phyloP scores from a whole-genome alignment of 2,797 vertebrate species.

The Hydrolagus colliei region DNA sequence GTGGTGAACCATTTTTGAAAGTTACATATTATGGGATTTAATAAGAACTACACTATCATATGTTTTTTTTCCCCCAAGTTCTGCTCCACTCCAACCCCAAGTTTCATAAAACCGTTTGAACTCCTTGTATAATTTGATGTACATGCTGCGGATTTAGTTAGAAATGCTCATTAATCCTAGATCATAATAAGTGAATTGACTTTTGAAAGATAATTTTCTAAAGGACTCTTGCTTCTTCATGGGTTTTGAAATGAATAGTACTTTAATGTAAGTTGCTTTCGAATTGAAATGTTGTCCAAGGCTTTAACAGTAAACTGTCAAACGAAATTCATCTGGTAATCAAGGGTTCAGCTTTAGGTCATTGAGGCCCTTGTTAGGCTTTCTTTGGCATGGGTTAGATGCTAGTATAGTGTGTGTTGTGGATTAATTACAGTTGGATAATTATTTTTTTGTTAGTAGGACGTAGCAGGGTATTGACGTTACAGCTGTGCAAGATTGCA shows the following conservation, averaged over 20 bases:
- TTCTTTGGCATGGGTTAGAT: conserved; percentile 11
- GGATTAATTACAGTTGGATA: conserved; percentile 13
- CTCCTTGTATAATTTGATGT: too few species aligned
- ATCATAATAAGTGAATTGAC: neutral
- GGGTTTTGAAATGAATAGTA: neutral
- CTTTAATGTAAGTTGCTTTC: neutral
- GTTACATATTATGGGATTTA: too few species aligned
- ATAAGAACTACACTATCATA: too few species aligned
- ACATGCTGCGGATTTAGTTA: neutral
- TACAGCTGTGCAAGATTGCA: too few species aligned
- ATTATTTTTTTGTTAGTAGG: neutral
- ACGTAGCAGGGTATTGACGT: too few species aligned
- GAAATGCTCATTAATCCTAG: neutral
- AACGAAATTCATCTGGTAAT: neutral
- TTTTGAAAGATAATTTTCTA: neutral
- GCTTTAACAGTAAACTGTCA: neutral
- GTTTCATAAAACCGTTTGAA: neutral
- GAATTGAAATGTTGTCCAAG: neutral
- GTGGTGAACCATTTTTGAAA: too few species aligned
- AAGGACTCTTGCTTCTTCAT: neutral
- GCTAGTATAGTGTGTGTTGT: neutral
- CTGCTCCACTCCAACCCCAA: neutral
- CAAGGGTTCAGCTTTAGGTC: neutral
- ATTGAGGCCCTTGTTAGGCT: conserved; percentile 12
- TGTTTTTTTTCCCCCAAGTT: neutral